Conservation (phyloP, 2,797 vertebrate genomes). For the Gambelia wislizenii region DNA sequence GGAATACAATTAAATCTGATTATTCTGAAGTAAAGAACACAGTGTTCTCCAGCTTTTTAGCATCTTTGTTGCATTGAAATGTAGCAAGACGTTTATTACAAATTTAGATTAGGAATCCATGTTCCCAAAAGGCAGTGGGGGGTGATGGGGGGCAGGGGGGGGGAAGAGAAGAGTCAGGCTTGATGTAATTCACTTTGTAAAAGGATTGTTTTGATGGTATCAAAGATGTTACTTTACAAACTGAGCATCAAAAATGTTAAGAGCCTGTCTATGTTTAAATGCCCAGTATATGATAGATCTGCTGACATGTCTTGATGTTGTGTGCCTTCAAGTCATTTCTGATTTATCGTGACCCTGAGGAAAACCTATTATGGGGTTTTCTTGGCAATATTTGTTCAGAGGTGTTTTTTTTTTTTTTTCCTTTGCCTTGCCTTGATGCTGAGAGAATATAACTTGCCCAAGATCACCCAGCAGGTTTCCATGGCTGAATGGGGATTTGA, state of each 20-base stretch:
- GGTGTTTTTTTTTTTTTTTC: too few species aligned
- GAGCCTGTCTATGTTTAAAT: not conserved
- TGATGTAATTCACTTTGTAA: conserved; percentile 4
- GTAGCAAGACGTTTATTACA: conserved; percentile 1
- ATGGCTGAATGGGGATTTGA: too few species aligned
- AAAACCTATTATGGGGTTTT: too few species aligned
- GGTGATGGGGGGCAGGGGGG: not conserved
- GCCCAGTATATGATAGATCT: not conserved
- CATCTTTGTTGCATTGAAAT: not conserved
- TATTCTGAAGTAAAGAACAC: not conserved
- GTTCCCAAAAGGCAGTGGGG: not conserved
- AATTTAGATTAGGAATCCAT: not conserved
- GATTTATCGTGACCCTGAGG: too few species aligned
- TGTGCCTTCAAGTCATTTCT: too few species aligned
- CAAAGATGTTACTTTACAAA: conserved; percentile 9
- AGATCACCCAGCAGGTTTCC: too few species aligned
- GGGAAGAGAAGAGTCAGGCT: not conserved
- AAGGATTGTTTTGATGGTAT: conserved; percentile 4
- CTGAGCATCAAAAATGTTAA: not conserved
- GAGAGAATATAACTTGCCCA: too few species aligned
- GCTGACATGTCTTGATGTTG: not conserved
- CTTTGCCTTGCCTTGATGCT: too few species aligned
- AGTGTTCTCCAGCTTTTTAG: conserved; percentile 17
- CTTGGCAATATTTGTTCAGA: too few species aligned
- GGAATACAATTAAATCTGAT: conserved; percentile 3